Evolutionary conservation across 1,140 invertebrate genomes (phyloP).

Genomic region (Drosophila virilis): DNA sequence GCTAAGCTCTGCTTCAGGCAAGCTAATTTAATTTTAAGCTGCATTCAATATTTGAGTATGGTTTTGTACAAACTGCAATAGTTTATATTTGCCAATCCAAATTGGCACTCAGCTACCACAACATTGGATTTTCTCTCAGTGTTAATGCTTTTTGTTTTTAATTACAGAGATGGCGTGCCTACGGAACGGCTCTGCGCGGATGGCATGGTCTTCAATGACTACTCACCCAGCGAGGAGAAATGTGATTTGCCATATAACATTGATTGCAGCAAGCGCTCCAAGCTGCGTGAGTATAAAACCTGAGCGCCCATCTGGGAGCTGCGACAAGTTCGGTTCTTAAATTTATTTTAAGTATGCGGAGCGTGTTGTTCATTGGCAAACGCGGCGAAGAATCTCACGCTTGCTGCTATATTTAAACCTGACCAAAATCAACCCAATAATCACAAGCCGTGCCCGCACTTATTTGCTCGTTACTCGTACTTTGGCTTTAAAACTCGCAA

Average conservation of each 20-base stretch:
- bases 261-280: slow-evolving; percentile 91
- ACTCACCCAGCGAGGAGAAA: slow-evolving; percentile 91
- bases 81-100: no score
- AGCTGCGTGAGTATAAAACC: slow-evolving; percentile 89
- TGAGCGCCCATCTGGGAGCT: background rate
- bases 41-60: no score
- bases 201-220: slow-evolving; percentile 96
- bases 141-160: slow-evolving; percentile 3
- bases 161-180: slow-evolving; percentile 87
- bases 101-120: no score
- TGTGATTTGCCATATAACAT: slow-evolving; percentile 95
- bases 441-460: slow-evolving; percentile 61
- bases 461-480: slow-evolving; percentile 69
- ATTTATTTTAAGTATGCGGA: slow-evolving; percentile 59
- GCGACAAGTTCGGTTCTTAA: slow-evolving; percentile 1
- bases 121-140: no score
- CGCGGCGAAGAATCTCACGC: slow-evolving; percentile 23
- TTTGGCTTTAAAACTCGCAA: slow-evolving; percentile 14
- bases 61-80: no score
- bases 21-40: no score
- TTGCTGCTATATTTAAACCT: slow-evolving; percentile 54
- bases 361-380: slow-evolving; percentile 14
- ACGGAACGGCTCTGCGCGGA: slow-evolving; percentile 93
- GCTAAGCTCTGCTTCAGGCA: background rate
- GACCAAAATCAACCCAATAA: slow-evolving; percentile 64